Conservation (phyloP, 2,797 vertebrate species). For the Acropternis orthonyx region DNA sequence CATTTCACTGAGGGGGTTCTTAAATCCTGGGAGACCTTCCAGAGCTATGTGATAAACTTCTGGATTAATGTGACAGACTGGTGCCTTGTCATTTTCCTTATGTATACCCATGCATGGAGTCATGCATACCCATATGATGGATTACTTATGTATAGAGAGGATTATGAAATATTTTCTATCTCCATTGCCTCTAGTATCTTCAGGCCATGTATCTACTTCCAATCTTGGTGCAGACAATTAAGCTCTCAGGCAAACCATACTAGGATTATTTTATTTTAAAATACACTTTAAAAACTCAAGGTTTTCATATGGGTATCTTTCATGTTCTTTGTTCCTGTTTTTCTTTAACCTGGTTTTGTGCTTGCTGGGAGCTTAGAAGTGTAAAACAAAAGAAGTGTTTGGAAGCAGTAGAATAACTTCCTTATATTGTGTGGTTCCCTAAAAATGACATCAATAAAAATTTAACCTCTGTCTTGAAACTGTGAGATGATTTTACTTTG, state of each 20-base stretch:
- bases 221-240: neutral
- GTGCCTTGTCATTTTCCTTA: neutral
- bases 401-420: neutral
- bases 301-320: neutral
- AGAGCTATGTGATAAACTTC: neutral
- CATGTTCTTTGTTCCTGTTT: neutral
- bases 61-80: neutral
- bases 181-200: neutral
- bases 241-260: neutral
- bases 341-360: neutral
- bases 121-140: neutral
- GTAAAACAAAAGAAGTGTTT: neutral
- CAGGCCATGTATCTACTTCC: neutral
- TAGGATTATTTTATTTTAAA: constrained; percentile 10
- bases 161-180: neutral
- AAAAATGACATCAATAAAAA: neutral
- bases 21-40: neutral
- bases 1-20: neutral
- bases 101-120: neutral
- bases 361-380: neutral
- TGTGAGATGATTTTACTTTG: neutral
- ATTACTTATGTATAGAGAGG: neutral
- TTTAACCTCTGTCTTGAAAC: neutral
- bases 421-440: neutral
- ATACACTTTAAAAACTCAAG: neutral